Percentiles rank a stretch among this genome's conserved stretches.
phyloP scores from a whole-genome alignment of 2,888 invertebrate genomes.

The Acleris holmiana region DNA sequence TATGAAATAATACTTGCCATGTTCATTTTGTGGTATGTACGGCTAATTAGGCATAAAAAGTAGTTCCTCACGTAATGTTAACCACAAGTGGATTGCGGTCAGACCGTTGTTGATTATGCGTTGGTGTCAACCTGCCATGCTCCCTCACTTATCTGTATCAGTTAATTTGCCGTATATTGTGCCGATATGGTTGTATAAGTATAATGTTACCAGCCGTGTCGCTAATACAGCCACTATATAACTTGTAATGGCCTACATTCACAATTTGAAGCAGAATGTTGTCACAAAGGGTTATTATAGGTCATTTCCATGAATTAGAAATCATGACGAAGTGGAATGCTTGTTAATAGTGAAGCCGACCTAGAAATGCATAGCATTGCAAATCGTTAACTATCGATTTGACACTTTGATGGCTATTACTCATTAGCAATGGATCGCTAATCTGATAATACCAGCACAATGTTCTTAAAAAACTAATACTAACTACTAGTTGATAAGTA shows the following conservation, averaged over 20 bases:
- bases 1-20: not conserved
- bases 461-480: too few species aligned
- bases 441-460: not conserved
- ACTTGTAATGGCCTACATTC: constrained; percentile 10
- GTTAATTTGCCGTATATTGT: constrained; percentile 21
- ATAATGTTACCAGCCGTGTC: constrained; percentile 13
- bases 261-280: constrained; percentile 19
- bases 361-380: constrained; percentile 42
- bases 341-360: constrained; percentile 40
- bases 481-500: too few species aligned
- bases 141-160: constrained; percentile 21
- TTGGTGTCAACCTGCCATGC: constrained; percentile 11
- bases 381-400: constrained; percentile 31
- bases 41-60: constrained; percentile 4
- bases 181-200: constrained; percentile 28
- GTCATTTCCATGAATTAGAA: constrained; percentile 53
- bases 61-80: constrained; percentile 23
- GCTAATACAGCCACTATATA: not conserved
- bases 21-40: not conserved
- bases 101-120: constrained; percentile 29
- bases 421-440: constrained; percentile 13
- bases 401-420: constrained; percentile 21
- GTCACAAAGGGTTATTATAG: constrained; percentile 25
- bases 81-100: constrained; percentile 30
- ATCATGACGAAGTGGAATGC: constrained; percentile 49